Conservation (phyloP, 2,888 invertebrate genomes). For the Catonia carolina region DNA sequence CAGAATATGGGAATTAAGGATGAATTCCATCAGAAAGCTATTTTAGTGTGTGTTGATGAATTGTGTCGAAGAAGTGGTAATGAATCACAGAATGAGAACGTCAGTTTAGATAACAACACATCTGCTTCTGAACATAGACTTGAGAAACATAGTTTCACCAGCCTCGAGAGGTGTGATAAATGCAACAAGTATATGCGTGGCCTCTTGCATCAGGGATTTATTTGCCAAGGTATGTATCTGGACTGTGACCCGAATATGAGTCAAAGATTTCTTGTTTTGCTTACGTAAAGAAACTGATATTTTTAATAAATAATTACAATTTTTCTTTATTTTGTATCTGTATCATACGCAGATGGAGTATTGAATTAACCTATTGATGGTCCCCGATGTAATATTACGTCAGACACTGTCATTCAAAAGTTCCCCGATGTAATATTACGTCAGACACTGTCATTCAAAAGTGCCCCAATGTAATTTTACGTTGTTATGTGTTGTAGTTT, state of each 20-base stretch:
- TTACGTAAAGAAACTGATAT: too few species aligned
- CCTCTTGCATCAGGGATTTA: conserved; percentile 61
- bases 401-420: too few species aligned
- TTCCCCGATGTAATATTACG: too few species aligned
- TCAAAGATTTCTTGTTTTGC: not conserved
- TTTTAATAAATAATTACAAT: too few species aligned
- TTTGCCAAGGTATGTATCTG: conserved; percentile 53
- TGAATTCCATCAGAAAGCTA: conserved; percentile 62
- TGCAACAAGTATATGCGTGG: conserved; percentile 65
- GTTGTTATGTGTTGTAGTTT: too few species aligned
- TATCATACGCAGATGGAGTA: too few species aligned
- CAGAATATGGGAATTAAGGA: conserved; percentile 70
- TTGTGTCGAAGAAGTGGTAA: conserved; percentile 42
- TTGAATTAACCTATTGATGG: too few species aligned
- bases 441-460: too few species aligned
- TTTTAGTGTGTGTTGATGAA: conserved; percentile 61
- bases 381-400: too few species aligned
- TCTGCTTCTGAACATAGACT: conserved; percentile 31
- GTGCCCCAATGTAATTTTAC: too few species aligned
- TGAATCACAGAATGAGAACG: conserved; percentile 35
- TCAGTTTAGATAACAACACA: conserved; percentile 30
- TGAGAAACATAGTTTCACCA: conserved; percentile 54
- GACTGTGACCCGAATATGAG: not conserved
- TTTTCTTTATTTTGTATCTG: too few species aligned
- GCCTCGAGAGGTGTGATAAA: conserved; percentile 61